These are phyloP conservation scores for Spisula solida DNA, from an alignment of 2,888 invertebrate species.

Conservation along the genomic window DNA sequence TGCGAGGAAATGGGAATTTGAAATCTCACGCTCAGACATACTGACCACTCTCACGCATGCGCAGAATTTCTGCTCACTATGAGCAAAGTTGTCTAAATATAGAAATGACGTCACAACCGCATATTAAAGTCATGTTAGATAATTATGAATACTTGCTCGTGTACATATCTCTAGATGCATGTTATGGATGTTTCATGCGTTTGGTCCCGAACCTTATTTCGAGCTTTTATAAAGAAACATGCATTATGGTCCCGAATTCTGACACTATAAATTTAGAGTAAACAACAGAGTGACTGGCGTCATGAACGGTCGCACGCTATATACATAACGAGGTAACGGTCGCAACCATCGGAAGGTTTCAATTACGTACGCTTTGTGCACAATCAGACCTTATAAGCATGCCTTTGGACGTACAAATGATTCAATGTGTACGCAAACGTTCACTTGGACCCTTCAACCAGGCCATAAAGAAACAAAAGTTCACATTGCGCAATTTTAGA, in stretches of 20 bases:
- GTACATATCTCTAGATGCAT: neutral
- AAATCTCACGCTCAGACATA: slow-evolving; percentile 9
- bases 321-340: too few relatives aligned
- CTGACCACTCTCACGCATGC: neutral
- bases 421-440: too few relatives aligned
- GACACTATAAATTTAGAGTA: neutral
- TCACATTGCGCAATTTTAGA: too few relatives aligned
- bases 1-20: neutral
- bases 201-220: neutral
- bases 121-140: neutral
- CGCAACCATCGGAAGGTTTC: too few relatives aligned
- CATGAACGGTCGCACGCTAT: too few relatives aligned
- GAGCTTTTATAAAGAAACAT: slow-evolving; percentile 8
- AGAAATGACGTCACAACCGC: slow-evolving; percentile 14
- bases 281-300: too few relatives aligned
- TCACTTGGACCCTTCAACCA: too few relatives aligned
- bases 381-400: too few relatives aligned
- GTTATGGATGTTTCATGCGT: neutral
- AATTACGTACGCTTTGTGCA: too few relatives aligned
- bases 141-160: slow-evolving; percentile 22
- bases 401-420: too few relatives aligned
- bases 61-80: neutral
- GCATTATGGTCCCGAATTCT: neutral
- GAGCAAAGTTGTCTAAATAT: slow-evolving; percentile 7
- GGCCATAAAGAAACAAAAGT: too few relatives aligned